A percentile compares a stretch with the other conserved stretches of the same genome.
phyloP scores from a whole-genome alignment of 2,797 vertebrate genomes.

The Micropoecilia bifurca region DNA sequence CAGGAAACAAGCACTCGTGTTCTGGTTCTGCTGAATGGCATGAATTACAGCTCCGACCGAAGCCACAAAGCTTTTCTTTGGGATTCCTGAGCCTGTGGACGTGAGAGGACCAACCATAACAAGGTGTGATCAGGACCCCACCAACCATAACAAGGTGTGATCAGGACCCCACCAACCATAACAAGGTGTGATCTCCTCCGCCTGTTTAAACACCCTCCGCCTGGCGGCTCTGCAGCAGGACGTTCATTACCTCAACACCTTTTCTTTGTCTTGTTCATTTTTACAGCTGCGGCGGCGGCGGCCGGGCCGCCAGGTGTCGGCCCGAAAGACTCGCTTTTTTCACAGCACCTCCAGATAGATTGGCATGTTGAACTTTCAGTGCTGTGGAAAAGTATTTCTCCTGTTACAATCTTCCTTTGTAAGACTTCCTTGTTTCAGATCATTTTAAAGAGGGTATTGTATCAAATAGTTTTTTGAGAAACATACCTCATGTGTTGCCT shows the following conservation, averaged over 20 bases:
- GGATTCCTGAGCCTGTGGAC: conserved; percentile 6
- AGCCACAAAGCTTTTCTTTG: neutral
- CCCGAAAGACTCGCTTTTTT: conserved; percentile 29
- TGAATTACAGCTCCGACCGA: neutral
- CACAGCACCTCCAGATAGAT: neutral
- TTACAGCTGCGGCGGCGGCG: conserved; percentile 51
- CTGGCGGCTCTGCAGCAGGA: conserved; percentile 18
- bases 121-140: neutral
- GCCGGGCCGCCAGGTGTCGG: conserved; percentile 1
- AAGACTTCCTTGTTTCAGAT: neutral
- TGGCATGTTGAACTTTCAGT: conserved; percentile 1
- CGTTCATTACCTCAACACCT: conserved; percentile 40
- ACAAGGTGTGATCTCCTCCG: conserved; percentile 30
- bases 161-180: neutral
- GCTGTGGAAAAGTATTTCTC: neutral
- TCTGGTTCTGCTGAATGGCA: conserved; percentile 18
- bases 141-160: conserved; percentile 11
- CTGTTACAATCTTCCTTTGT: neutral
- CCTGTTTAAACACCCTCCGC: conserved; percentile 36
- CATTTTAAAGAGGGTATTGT: neutral
- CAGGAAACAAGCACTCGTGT: conserved; percentile 56
- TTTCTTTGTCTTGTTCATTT: conserved; percentile 45
- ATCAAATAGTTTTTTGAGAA: neutral
- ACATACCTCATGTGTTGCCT: neutral
- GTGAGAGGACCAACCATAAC: conserved; percentile 18